A percentile compares a stretch with the other conserved stretches of the same genome.
These are phyloP conservation scores for Pedetes capensis DNA, from an alignment of 2,113 vertebrate genomes.

Conservation along the genomic window DNA sequence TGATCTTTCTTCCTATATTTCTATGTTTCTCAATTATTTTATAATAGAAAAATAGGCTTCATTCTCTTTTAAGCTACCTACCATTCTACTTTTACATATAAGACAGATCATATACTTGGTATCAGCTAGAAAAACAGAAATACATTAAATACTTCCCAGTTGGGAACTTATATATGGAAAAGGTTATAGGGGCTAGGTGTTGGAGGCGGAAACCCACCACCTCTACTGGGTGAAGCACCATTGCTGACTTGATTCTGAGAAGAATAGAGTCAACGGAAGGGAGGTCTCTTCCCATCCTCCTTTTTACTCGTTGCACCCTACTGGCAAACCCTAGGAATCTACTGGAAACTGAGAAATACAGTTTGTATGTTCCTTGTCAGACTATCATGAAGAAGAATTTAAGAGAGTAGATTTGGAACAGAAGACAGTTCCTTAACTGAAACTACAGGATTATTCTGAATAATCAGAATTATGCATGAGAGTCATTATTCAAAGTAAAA, in stretches of 20 bases:
- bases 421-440: neutral
- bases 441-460: neutral
- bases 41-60: neutral
- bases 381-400: neutral
- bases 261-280: neutral
- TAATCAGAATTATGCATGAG: neutral
- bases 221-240: neutral
- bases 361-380: neutral
- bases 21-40: neutral
- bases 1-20: neutral
- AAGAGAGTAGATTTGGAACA: neutral
- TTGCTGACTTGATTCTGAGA: neutral
- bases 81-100: neutral
- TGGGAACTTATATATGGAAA: neutral
- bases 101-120: neutral
- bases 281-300: neutral
- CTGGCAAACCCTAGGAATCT: neutral
- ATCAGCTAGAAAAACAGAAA: conserved; percentile 6
- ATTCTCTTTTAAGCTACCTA: neutral
- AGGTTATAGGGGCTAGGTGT: neutral
- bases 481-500: neutral
- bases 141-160: neutral
- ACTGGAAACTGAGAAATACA: neutral
- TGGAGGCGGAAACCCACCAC: neutral
- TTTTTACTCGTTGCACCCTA: neutral